Conservation (phyloP, 2,888 invertebrate species). For the Phalera bucephala region DNA sequence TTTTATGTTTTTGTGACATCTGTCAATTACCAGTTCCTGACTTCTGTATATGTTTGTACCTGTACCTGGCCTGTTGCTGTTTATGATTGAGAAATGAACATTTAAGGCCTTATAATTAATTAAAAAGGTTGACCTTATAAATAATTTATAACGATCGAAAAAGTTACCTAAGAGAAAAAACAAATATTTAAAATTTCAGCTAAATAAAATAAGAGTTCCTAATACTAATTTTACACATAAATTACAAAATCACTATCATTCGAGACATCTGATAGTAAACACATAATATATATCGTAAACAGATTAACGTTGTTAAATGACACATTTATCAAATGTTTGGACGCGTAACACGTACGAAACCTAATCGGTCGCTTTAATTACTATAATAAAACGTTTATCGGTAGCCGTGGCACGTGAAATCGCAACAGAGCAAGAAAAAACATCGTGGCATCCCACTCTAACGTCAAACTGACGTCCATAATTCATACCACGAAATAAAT, state of each 20-base stretch:
- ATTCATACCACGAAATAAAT: conserved; percentile 80
- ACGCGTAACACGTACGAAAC: conserved; percentile 60
- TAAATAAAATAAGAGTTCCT: not conserved
- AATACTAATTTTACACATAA: conserved; percentile 12
- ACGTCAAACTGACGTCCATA: conserved; percentile 69
- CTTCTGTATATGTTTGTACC: no score
- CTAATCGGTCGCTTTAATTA: conserved; percentile 75
- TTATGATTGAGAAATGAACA: no score
- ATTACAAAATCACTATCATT: conserved; percentile 48
- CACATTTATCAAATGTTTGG: conserved; percentile 69
- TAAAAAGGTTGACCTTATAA: no score
- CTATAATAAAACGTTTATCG: conserved; percentile 79
- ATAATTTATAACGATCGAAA: no score
- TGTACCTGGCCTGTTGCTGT: not conserved
- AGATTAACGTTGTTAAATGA: conserved; percentile 63
- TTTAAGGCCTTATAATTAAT: no score
- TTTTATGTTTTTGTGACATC: no score
- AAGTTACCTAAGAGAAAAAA: no score
- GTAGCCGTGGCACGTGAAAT: conserved; percentile 72
- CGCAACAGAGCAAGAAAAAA: conserved; percentile 66
- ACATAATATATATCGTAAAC: conserved; percentile 51
- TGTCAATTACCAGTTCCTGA: no score
- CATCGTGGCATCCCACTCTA: conserved; percentile 60
- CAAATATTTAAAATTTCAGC: no score
- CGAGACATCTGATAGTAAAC: conserved; percentile 40